Percentiles rank a stretch among this genome's conserved stretches.
phyloP scores from a whole-genome alignment of 23 tunicate genomes.

The Clavelina lepadiformis region DNA sequence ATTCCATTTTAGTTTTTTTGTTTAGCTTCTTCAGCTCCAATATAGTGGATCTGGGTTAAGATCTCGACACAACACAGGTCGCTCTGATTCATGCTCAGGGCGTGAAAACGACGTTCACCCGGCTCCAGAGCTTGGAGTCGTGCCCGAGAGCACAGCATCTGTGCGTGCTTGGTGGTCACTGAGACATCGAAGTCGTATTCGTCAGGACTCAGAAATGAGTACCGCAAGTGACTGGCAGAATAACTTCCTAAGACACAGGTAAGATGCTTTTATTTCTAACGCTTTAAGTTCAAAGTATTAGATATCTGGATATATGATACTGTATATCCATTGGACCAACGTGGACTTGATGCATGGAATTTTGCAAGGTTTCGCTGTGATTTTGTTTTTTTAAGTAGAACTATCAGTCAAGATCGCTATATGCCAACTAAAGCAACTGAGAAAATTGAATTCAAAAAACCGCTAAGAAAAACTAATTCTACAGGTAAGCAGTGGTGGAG shows the following conservation, averaged over 20 bases:
- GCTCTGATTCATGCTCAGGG: constrained; percentile 25
- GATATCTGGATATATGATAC: no score
- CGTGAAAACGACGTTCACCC: constrained; percentile 3
- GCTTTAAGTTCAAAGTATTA: no score
- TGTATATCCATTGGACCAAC: no score
- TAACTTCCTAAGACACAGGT: constrained; percentile 35
- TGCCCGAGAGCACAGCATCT: constrained; percentile 7
- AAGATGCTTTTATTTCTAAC: no score
- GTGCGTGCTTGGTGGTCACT: constrained; percentile 6
- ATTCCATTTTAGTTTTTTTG: background rate
- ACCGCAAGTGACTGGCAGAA: constrained; percentile 75
- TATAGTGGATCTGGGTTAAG: background rate
- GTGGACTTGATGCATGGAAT: no score
- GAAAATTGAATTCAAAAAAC: background rate
- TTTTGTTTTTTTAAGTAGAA: no score
- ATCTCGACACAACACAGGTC: constrained; percentile 40
- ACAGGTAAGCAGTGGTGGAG: constrained; percentile 31
- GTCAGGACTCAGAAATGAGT: constrained; percentile 93
- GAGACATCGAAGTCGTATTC: background rate
- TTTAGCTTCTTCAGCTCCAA: background rate
- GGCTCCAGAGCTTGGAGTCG: background rate
- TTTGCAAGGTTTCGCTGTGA: no score
- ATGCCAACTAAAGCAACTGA: background rate
- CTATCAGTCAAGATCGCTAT: constrained; percentile 4
- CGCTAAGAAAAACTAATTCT: constrained; percentile 50